Percentiles rank a stretch among this genome's conserved stretches.
Evolutionary conservation across 2,888 invertebrate species (phyloP).

Genomic region (Deroplatys truncata): DNA sequence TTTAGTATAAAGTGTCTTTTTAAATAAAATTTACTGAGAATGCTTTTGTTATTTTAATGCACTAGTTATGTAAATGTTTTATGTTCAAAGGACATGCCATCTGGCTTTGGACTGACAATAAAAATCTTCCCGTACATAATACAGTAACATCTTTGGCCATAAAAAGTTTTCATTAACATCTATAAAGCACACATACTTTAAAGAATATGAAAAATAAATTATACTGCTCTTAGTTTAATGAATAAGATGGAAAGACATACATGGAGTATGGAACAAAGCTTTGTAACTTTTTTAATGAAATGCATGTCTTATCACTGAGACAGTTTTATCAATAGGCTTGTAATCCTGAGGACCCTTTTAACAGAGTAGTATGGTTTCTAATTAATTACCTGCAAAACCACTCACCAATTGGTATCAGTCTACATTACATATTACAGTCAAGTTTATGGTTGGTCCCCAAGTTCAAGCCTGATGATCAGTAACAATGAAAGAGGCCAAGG

Average conservation of each 20-base stretch:
- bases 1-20: not conserved
- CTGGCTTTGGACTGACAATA: not conserved
- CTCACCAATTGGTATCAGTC: too few species aligned
- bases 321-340: too few species aligned
- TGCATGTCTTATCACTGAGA: too few species aligned
- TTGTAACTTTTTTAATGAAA: too few species aligned
- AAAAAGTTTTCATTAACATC: not conserved
- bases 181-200: not conserved
- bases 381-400: too few species aligned
- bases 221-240: not conserved
- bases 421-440: not conserved
- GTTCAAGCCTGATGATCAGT: too few species aligned
- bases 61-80: not conserved
- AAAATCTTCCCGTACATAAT: not conserved
- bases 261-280: too few species aligned
- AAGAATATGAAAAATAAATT: not conserved
- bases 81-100: not conserved
- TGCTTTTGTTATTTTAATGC: not conserved
- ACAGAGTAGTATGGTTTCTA: too few species aligned
- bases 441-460: not conserved
- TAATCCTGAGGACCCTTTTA: too few species aligned
- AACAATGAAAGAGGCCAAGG: too few species aligned
- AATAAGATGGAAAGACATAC: too few species aligned
- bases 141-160: not conserved
- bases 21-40: not conserved